A percentile compares a stretch with the other conserved stretches of the same genome.
Evolutionary conservation across 2,888 invertebrate species (phyloP).

Genomic region (Callimorpha dominula): DNA sequence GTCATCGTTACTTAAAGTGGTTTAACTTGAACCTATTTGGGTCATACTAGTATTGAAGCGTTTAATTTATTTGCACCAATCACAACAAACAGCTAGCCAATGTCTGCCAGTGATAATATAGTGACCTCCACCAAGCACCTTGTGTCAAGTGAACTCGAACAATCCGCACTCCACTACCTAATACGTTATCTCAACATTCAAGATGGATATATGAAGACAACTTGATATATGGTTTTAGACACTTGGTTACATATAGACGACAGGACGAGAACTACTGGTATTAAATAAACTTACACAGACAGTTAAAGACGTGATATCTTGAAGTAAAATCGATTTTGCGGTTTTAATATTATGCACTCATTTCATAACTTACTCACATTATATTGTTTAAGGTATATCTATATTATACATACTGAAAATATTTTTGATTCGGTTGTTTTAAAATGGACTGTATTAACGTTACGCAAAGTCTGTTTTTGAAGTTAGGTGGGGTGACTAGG

Average conservation of each 20-base stretch:
- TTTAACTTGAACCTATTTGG: neutral
- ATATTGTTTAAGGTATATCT: constrained; percentile 1
- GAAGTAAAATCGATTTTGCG: neutral
- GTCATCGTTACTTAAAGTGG: neutral
- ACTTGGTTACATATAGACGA: constrained; percentile 3
- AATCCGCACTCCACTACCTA: neutral
- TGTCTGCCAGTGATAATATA: constrained; percentile 1
- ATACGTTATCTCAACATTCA: neutral
- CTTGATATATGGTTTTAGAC: constrained; percentile 8
- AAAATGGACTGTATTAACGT: neutral
- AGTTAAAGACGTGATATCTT: constrained; percentile 6
- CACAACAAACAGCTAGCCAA: no score
- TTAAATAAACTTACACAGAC: constrained; percentile 9
- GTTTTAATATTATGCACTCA: constrained; percentile 9
- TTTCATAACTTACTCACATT: constrained; percentile 11
- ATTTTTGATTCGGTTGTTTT: neutral
- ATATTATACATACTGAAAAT: neutral
- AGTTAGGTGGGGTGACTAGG: constrained; percentile 4
- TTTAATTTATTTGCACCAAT: neutral
- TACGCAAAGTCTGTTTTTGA: constrained; percentile 33
- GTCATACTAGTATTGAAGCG: neutral
- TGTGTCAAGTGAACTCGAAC: constrained; percentile 12
- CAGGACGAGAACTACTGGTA: neutral
- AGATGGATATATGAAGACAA: constrained; percentile 10
- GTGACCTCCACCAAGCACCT: neutral